Evolutionary conservation across 2,888 invertebrate genomes (phyloP).

Genomic region (Teinopalpus imperialis): DNA sequence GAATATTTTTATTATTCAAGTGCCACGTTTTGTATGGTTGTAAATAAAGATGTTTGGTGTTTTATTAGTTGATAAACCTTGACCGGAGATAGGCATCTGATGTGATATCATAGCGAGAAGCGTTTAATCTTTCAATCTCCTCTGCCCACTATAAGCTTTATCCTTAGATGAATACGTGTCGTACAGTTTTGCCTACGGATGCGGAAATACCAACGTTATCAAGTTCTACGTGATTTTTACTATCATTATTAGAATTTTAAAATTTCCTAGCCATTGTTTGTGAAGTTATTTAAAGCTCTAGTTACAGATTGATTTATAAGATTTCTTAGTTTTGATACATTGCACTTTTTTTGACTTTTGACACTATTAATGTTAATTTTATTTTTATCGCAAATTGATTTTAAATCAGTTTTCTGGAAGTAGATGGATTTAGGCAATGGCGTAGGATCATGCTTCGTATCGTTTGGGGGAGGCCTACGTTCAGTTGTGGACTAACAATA

Average conservation of each 20-base stretch:
- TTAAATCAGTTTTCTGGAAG: too few species aligned
- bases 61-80: constrained; percentile 26
- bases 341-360: too few species aligned
- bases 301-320: too few species aligned
- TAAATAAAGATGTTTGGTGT: constrained; percentile 24
- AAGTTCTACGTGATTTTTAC: constrained; percentile 29
- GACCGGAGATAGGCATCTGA: constrained; percentile 22
- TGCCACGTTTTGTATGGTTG: constrained; percentile 12
- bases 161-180: constrained; percentile 5
- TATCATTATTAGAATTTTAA: constrained; percentile 26
- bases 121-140: constrained; percentile 25
- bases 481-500: too few species aligned
- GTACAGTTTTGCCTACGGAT: not conserved
- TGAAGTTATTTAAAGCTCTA: too few species aligned
- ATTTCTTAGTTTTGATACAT: too few species aligned
- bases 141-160: constrained; percentile 18
- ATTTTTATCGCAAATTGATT: too few species aligned
- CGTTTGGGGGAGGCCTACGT: too few species aligned
- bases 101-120: constrained; percentile 20
- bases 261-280: too few species aligned
- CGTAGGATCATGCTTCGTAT: too few species aligned
- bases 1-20: constrained; percentile 16
- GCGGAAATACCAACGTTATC: constrained; percentile 6
- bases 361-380: too few species aligned
- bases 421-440: too few species aligned